Conservation (phyloP, 2,113 vertebrate species). For the Chionodraco myersi region DNA sequence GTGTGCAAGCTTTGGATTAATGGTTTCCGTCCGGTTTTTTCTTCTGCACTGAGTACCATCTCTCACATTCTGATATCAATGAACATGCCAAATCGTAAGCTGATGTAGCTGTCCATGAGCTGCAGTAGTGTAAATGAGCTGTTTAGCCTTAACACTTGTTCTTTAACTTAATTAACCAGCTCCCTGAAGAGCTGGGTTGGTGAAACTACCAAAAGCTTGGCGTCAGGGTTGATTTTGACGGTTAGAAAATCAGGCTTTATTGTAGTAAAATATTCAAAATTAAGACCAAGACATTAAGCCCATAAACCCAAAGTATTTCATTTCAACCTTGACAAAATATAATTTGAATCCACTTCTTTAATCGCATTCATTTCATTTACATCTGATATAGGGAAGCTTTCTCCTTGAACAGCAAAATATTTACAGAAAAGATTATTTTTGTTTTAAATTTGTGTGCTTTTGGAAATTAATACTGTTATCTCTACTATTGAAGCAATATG, state of each 20-base stretch:
- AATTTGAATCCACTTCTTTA: not conserved
- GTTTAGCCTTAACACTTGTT: not conserved
- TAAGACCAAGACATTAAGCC: not conserved
- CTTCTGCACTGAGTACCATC: not conserved
- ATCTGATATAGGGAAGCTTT: not conserved
- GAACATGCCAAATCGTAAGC: not conserved
- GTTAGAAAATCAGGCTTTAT: not conserved
- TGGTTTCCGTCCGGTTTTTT: not conserved
- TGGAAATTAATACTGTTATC: not conserved
- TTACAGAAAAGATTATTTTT: not conserved
- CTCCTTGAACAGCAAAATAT: not conserved
- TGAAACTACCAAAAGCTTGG: too few relatives aligned
- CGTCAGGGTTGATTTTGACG: not conserved
- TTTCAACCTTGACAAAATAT: not conserved
- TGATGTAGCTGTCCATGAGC: not conserved
- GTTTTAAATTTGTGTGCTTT: not conserved
- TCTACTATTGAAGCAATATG: not conserved
- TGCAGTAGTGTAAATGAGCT: not conserved
- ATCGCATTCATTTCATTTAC: not conserved
- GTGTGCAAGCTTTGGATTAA: conserved; percentile 21
- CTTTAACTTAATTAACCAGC: too few relatives aligned
- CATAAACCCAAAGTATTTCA: not conserved
- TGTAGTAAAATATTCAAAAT: not conserved
- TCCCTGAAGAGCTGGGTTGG: too few relatives aligned
- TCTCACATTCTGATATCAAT: not conserved